A percentile compares a stretch with the other conserved stretches of the same genome.
Evolutionary conservation across 2,888 invertebrate species (phyloP).

Genomic region (Patella caerulea): DNA sequence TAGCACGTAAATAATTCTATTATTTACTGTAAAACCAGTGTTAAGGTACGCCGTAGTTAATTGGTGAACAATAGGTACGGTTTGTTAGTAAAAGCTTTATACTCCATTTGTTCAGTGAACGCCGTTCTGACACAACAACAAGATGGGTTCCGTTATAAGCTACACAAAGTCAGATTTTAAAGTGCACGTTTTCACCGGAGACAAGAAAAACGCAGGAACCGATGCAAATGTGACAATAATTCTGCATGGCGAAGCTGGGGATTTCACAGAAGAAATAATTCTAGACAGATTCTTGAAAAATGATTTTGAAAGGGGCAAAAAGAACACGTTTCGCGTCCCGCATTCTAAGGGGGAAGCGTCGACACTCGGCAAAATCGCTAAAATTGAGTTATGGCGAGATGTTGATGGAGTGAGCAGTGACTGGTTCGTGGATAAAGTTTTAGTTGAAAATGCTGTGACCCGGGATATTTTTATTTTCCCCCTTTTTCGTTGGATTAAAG

Average conservation of each 20-base stretch:
- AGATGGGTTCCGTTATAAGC: too few species aligned
- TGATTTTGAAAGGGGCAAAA: constrained; percentile 69
- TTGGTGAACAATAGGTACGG: too few species aligned
- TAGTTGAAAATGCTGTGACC: constrained; percentile 57
- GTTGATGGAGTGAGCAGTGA: constrained; percentile 63
- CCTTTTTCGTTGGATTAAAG: constrained; percentile 71
- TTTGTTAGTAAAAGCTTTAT: too few species aligned
- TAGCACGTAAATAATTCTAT: too few species aligned
- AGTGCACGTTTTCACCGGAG: constrained; percentile 72
- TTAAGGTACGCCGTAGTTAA: too few species aligned
- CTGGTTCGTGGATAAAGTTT: constrained; percentile 70
- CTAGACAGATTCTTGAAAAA: constrained; percentile 67
- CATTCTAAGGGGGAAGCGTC: constrained; percentile 22
- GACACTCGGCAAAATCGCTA: constrained; percentile 45
- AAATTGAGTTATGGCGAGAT: constrained; percentile 69
- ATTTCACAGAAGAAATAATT: constrained; percentile 59
- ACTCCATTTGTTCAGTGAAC: too few species aligned
- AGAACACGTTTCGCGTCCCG: constrained; percentile 61
- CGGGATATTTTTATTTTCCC: constrained; percentile 67
- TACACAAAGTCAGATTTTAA: background rate
- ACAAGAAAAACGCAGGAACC: constrained; percentile 69
- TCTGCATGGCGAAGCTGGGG: constrained; percentile 67
- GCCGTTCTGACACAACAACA: too few species aligned
- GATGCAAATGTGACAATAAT: constrained; percentile 71
- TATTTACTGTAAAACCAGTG: too few species aligned